Evolutionary conservation across 2,888 invertebrate species (phyloP).

Genomic region (Nephrotoma guestfalica): DNA sequence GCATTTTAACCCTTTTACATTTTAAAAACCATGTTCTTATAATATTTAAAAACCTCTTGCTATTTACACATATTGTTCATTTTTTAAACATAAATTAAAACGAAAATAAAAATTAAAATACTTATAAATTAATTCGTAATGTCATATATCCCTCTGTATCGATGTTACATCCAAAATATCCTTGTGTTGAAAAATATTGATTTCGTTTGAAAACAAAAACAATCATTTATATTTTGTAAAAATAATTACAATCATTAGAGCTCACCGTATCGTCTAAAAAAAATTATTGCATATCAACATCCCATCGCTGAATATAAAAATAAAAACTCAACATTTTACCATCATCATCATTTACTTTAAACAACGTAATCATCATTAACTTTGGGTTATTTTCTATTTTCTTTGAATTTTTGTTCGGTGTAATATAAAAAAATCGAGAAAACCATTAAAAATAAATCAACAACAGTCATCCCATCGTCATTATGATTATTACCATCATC

Average conservation of each 20-base stretch:
- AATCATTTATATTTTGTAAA: background rate
- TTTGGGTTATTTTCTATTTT: background rate
- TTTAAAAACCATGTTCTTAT: background rate
- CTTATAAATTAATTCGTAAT: constrained; percentile 5
- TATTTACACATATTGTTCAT: background rate
- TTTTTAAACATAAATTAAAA: background rate
- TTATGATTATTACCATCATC: background rate
- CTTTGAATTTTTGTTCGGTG: background rate
- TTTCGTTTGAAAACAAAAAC: background rate
- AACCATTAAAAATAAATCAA: background rate
- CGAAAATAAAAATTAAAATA: constrained; percentile 6
- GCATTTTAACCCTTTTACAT: background rate
- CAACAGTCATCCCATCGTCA: background rate
- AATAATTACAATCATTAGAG: background rate
- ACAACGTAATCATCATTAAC: background rate
- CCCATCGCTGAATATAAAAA: background rate
- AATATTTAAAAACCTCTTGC: background rate
- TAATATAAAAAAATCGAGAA: background rate
- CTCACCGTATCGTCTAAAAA: background rate
- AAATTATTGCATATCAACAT: background rate
- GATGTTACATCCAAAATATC: background rate
- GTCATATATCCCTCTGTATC: background rate
- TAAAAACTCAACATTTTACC: background rate
- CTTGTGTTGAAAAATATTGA: background rate
- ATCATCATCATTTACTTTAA: background rate